Evolutionary conservation across 2,797 vertebrate species (phyloP).

Genomic region (Pangasius larnaudii): DNA sequence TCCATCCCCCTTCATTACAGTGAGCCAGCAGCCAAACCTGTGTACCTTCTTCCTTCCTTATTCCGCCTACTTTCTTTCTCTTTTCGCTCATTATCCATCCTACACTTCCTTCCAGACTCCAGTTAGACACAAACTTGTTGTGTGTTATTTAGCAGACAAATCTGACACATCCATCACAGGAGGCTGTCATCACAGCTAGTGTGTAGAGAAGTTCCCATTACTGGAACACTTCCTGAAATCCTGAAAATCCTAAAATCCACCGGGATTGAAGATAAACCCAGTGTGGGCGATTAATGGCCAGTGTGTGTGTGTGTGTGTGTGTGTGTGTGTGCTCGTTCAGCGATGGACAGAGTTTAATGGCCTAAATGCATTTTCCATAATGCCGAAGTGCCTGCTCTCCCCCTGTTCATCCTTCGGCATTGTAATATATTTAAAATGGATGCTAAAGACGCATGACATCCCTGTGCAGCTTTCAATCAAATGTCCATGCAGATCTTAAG

Average conservation of each 20-base stretch:
- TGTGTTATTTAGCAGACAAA: constrained; percentile 29
- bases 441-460: background rate
- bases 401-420: background rate
- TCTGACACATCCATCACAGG: constrained; percentile 17
- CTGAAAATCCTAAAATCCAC: constrained; percentile 9
- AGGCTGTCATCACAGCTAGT: background rate
- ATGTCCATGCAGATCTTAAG: background rate
- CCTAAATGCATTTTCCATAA: constrained; percentile 19
- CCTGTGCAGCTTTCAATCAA: background rate
- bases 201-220: background rate
- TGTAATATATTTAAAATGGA: background rate
- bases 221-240: background rate
- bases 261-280: constrained; percentile 1
- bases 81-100: constrained; percentile 29
- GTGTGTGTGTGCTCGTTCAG: constrained; percentile 14
- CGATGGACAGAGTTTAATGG: constrained; percentile 32
- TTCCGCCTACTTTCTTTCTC: constrained; percentile 29
- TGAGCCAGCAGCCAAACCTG: constrained; percentile 16
- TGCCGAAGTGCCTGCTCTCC: background rate
- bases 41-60: constrained; percentile 11
- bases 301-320: constrained; percentile 8
- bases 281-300: background rate
- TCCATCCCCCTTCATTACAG: constrained; percentile 33
- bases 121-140: constrained; percentile 15
- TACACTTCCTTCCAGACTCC: constrained; percentile 22